Evolutionary conservation across 1,140 invertebrate species (phyloP), one percentile per base, ranked within the genome.

Genomic region (Paralvinella palmiformis): DNA sequence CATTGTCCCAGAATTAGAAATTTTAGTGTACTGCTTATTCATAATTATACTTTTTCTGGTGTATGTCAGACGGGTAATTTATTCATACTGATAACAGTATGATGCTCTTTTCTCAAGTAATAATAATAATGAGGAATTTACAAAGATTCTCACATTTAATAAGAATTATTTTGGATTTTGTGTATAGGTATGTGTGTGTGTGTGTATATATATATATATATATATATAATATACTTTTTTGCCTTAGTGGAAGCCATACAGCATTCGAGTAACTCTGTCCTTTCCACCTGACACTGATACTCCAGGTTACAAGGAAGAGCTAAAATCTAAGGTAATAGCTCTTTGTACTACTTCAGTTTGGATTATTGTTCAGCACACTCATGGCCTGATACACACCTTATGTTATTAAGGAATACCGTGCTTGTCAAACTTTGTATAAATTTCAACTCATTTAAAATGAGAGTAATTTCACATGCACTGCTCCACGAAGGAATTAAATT

Each of bases 241-340:
- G 59, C 24, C 63, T 78, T 59, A 86, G 85, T 75, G 91, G 3
- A 85, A 87, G 56, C 87, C 88, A 1, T 88, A 91, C 68, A 88
- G 90, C 71, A 86, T 99, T 0, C 85, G 85, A 33, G 86, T 99
- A 0, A 98, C 93, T 0, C 72, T 99, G 3, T 85, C 88, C 4
- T 87, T 92, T 71, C 96, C 97, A 27, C 92, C 96, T 6, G 96
- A 99, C 74, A 99, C 96, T 1, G 92, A 98, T 75, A 99, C 97
- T 1, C 95, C 96, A 37, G 96, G 96, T 24, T 96, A 92, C 80
- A 86, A 85, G 57, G 84, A 86, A 68, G 95, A 98, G 82, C 86
- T 93, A 75, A 82, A 88, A 71, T 85, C 86, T 0, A 94, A 97
- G 77, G 72, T 67, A 45, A 59, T 53, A 22, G 6, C 17, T 53